Base-by-base conservation (phyloP, 2,113 vertebrate genomes). In the Chloebia gouldiae region DNA sequence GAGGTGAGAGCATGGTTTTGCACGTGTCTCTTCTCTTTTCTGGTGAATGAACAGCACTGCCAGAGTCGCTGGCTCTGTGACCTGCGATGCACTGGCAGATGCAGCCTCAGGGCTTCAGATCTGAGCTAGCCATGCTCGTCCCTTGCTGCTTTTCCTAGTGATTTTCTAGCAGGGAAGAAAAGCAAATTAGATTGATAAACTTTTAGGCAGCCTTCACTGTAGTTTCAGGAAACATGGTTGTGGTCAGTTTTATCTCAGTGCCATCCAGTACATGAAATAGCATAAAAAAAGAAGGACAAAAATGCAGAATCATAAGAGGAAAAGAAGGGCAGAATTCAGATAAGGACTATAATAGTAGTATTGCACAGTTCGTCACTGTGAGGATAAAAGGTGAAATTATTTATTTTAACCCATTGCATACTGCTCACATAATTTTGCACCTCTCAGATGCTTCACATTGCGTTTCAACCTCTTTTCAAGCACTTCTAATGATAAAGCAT, bases 111-210 rank as follows among this genome's bases (percentile, higher is more conserved):
- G 69, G 30, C 56, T 73, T 50, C 53, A 40, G 44, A 16, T 56
- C 61, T 24, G 33, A 85, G 51, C 40, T 54, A 56, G 53, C n/a
- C 51, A 33, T 0, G 1, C 54, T 68, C 0, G 0, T 51, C 31
- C 56, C 13, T 63, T 18, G 9, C 20, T 22, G 13, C 45, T 51
- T 28, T 71, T 76, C 35, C 56, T 7, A 12, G 16, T 64, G 57
- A 63, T 72, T 84, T 95, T 73, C 64, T 93, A 75, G 8, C 68
- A 71, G 45, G 30, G n/a, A 73, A 63, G 31, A 22, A 59, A 87
- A 88, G n/a, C 0, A 1, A 22, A n/a, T 37, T 45, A 30, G n/a
- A 35, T 27, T 21, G 23, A 54, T 42, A 64, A 77, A 84, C 76
- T 83, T 65, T 25, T 54, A 9, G 2, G 28, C 33, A 88, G 51